Base-by-base conservation (phyloP, 1,140 invertebrate species). In the Copidosoma floridanum region DNA sequence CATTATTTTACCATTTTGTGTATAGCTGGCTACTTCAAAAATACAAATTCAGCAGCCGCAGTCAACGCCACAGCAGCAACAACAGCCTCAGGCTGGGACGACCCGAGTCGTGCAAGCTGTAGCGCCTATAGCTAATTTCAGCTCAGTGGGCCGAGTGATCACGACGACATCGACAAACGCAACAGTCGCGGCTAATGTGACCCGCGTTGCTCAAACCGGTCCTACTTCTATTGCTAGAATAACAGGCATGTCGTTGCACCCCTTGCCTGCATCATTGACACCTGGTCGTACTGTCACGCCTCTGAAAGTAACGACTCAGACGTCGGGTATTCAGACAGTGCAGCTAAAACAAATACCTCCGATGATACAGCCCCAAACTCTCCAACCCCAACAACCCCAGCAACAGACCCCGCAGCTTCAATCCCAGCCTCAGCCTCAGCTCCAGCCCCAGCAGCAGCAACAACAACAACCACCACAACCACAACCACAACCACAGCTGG, bases 231-330 rank as follows among this genome's bases (percentile, higher is more conserved):
- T 79, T 3, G 65, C 75, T 5, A 68, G 77, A 46, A 76, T 81
- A 54, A 70, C 78, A 3, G 71, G 73, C 7, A 80, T 81, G 76
- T 74, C 78, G 1, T 53, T 80, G n/a, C 79, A 80, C 58, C 65
- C 75, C 1, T 47, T 80, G 29, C 77, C 77, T 3, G n/a, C n/a
- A n/a, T n/a, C n/a, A n/a, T 60, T 80, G n/a, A 62, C 76, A 6
- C 67, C 76, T 0, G 68, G 74, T 0, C 66, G 76, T n/a, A 64
- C 67, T 10, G 63, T 73, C 1, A 62, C 76, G 1, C 69, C 78
- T 0, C 64, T 75, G 0, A 75, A 75, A 61, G 69, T 74, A 7
- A 65, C 61, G 2, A 48, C 73, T 6, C 65, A 74, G 16, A 58
- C 68, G 7, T 71, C 75, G 56, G 72, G 66, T 16, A 70, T 75